Percentiles rank a stretch among this genome's conserved stretches.
Evolutionary conservation across 2,113 vertebrate species (phyloP).

Genomic region (Calcarius ornatus): DNA sequence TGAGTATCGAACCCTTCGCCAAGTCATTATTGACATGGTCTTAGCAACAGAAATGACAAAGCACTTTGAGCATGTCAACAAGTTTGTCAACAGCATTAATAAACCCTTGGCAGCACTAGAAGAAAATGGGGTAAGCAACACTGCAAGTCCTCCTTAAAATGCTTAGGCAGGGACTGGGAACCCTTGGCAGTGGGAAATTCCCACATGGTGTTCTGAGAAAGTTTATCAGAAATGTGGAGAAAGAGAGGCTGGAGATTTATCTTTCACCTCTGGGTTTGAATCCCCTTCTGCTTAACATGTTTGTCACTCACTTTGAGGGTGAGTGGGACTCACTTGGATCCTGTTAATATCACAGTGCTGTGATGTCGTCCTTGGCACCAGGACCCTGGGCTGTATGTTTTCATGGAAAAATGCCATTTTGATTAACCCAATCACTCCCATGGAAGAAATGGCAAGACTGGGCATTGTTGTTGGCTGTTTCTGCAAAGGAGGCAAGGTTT

Average conservation of each 20-base stretch:
- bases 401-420: neutral
- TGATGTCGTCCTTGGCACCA: neutral
- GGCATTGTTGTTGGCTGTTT: neutral
- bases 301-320: neutral
- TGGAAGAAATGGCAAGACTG: neutral
- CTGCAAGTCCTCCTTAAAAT: neutral
- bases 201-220: neutral
- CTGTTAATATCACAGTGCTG: neutral
- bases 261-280: neutral
- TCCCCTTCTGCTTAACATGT: neutral
- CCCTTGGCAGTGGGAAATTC: neutral
- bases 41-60: conserved; percentile 98
- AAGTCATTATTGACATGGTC: conserved; percentile 97
- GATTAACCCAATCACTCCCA: neutral
- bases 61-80: conserved; percentile 99
- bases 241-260: neutral
- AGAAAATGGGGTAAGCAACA: conserved; percentile 84
- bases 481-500: neutral
- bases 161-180: neutral
- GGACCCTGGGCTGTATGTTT: neutral
- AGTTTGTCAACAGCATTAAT: conserved; percentile 97
- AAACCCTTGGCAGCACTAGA: conserved; percentile 90
- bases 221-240: neutral
- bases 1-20: conserved; percentile 91
- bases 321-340: neutral